Percentiles rank a stretch among this genome's conserved stretches.
Evolutionary conservation across 2,113 vertebrate species (phyloP).

Genomic region (Aythya baeri): DNA sequence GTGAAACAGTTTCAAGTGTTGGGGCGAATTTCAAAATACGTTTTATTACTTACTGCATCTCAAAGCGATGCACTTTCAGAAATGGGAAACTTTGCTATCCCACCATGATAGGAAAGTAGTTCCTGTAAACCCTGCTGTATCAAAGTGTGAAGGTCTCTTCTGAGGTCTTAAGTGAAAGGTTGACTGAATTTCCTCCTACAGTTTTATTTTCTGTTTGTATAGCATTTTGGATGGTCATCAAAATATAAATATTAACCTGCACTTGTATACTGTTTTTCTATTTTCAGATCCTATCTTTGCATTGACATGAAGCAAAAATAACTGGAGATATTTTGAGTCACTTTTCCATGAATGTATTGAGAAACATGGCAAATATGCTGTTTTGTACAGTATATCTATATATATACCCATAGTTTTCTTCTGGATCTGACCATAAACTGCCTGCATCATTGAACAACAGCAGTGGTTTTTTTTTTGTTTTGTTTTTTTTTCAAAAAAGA

Average conservation of each 20-base stretch:
- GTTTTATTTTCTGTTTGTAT: neutral
- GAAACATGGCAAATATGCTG: neutral
- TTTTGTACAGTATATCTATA: neutral
- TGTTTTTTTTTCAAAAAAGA: neutral
- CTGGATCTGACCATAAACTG: neutral
- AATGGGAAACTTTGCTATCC: neutral
- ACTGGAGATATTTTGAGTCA: neutral
- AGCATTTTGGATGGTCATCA: neutral
- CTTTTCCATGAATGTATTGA: neutral
- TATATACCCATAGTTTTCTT: neutral
- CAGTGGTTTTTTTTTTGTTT: neutral
- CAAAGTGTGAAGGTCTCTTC: neutral
- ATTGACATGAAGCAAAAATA: neutral
- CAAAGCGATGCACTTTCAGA: neutral
- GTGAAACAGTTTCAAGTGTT: neutral
- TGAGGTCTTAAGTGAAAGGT: neutral
- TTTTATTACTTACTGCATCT: neutral
- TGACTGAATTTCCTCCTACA: neutral
- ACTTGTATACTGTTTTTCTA: neutral
- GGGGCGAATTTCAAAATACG: neutral
- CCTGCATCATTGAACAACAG: neutral
- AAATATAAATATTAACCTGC: neutral
- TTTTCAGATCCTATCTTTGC: neutral
- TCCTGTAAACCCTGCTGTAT: neutral
- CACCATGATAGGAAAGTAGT: neutral